These are phyloP conservation scores for Labrus mixtus DNA, from an alignment of 2,113 vertebrate species.

Conservation along the genomic window DNA sequence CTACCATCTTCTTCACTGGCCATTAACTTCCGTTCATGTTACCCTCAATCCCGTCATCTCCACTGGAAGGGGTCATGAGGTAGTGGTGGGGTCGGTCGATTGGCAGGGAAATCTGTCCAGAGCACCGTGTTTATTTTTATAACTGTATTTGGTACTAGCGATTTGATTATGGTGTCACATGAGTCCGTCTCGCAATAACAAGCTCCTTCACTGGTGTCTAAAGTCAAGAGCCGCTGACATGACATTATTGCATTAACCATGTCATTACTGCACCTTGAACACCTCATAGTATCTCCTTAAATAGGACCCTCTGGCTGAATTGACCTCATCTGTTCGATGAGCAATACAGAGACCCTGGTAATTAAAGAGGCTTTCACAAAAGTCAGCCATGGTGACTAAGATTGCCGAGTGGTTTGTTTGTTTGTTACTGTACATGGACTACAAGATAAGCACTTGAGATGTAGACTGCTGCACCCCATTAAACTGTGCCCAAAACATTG, in stretches of 20 bases:
- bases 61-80: too few relatives aligned
- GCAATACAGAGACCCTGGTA: constrained; percentile 39
- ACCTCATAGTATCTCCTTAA: constrained; percentile 29
- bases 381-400: constrained; percentile 4
- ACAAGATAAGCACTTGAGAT: constrained; percentile 24
- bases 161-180: too few relatives aligned
- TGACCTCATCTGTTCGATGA: constrained; percentile 45
- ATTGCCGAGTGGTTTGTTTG: constrained; percentile 17
- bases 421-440: constrained; percentile 21
- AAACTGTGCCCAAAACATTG: constrained; percentile 29
- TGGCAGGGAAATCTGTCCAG: too few relatives aligned
- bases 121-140: too few relatives aligned
- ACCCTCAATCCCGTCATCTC: too few relatives aligned
- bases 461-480: not conserved
- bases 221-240: constrained; percentile 37
- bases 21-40: too few relatives aligned
- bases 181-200: not conserved
- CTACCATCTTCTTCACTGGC: too few relatives aligned
- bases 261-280: constrained; percentile 24
- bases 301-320: constrained; percentile 28
- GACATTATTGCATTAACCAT: constrained; percentile 35
- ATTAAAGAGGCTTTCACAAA: constrained; percentile 38
- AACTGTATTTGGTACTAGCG: too few relatives aligned
- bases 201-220: not conserved
- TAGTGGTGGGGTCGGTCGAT: too few relatives aligned